A percentile compares a stretch with the other conserved stretches of the same genome.
Evolutionary conservation across 1,140 invertebrate genomes (phyloP).

Genomic region (Mya arenaria): DNA sequence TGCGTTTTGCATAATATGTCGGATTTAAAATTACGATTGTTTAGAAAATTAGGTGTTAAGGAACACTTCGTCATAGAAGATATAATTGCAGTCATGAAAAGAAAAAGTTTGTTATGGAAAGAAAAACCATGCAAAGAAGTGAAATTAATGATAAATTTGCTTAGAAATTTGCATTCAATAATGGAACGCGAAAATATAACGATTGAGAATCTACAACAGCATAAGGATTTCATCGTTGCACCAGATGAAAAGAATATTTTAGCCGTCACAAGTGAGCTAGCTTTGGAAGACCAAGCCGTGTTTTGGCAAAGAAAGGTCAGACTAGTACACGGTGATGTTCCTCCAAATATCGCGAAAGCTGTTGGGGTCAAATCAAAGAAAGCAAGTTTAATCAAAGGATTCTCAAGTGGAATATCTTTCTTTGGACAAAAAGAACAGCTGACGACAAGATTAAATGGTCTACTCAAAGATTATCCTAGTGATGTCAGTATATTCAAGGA

Average conservation of each 20-base stretch:
- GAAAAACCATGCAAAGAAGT: background rate
- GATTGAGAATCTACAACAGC: background rate
- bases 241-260: slow-evolving; percentile 54
- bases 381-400: slow-evolving; percentile 31
- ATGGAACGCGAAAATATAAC: background rate
- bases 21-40: background rate
- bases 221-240: slow-evolving; percentile 24
- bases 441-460: slow-evolving; percentile 65
- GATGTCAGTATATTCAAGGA: slow-evolving; percentile 70
- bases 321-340: slow-evolving; percentile 58
- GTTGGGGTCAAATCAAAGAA: slow-evolving; percentile 67
- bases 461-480: slow-evolving; percentile 70
- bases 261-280: slow-evolving; percentile 31
- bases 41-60: slow-evolving; percentile 59
- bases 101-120: background rate
- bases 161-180: background rate
- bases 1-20: background rate
- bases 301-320: slow-evolving; percentile 32
- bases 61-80: slow-evolving; percentile 28
- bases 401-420: slow-evolving; percentile 62
- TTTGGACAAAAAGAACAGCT: slow-evolving; percentile 71
- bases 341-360: background rate
- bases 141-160: background rate
- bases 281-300: slow-evolving; percentile 58
- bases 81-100: slow-evolving; percentile 19